Percentiles rank a stretch among this genome's conserved stretches.
Conservation (phyloP, 92 coral and sea anemone species). For the Epizoanthus illoricatus region DNA sequence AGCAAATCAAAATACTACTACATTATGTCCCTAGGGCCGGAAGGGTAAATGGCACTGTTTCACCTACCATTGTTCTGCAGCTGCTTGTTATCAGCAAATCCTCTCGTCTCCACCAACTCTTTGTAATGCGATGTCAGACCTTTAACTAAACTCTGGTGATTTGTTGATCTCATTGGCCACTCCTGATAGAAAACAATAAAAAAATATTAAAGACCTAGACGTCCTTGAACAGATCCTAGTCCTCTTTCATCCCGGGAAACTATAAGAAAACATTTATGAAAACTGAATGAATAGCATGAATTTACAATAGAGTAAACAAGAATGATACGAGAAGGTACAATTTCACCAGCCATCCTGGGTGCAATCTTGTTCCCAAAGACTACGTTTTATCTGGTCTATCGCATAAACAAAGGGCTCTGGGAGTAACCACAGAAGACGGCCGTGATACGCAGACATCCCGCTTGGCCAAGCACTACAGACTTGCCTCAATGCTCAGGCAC, state of each 20-base stretch:
- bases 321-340: background rate
- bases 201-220: background rate
- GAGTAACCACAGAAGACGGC: too few species aligned
- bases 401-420: too few species aligned
- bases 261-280: background rate
- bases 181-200: constrained; percentile 55
- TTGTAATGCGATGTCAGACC: constrained; percentile 80
- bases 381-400: too few species aligned
- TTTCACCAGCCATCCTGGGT: too few species aligned
- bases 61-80: constrained; percentile 74
- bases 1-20: too few species aligned
- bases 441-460: too few species aligned
- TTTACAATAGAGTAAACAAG: background rate
- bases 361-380: too few species aligned
- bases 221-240: background rate
- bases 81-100: constrained; percentile 79
- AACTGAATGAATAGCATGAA: background rate
- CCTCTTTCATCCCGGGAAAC: background rate
- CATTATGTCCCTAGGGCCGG: background rate
- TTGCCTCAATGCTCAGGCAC: too few species aligned
- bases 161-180: constrained; percentile 91
- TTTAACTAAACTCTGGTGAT: constrained; percentile 77
- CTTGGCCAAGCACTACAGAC: too few species aligned
- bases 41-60: background rate
- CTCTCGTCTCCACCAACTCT: constrained; percentile 62